Evolutionary conservation across 1,140 invertebrate genomes (phyloP), one percentile per base, ranked within the genome.

Genomic region (Calliphora vicina): DNA sequence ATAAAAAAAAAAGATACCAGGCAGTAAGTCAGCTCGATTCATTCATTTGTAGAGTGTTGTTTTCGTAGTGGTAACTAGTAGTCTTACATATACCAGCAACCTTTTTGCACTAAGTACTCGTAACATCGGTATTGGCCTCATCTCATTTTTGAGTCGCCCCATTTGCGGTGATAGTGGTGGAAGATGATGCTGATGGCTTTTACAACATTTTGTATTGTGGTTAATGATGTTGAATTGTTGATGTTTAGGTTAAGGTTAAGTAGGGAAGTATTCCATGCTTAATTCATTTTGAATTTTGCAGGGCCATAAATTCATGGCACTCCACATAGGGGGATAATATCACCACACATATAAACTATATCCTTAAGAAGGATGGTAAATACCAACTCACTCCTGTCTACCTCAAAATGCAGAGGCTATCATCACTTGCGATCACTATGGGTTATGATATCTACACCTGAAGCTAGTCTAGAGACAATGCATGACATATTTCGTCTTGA

Each of bases 211-310:
- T 45, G 13, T 20, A 43, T 78, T 78, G 74, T 78, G 9, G 3
- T n/a, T 76, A 76, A 76, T 76, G 73, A 42, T 78, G 74, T 43
- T 78, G 74, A 78, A 78, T 43, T 78, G 29, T 78, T 78, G 74
- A 42, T 25, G 74, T 78, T 78, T 78, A 78, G 74, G 74, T 78
- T 45, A 78, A 78, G 74, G 74, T 26, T 78, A 45, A 78, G 17
- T 20, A 43, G n/a, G 42, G 61, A 67, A 67, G 61, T 67, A 23
- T 17, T 17, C 50, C 17, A 17, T 26, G 25, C 13, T 26, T 12
- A 73, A 73, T 73, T n/a, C n/a, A n/a, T n/a, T n/a, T n/a, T n/a
- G n/a, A n/a, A n/a, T n/a, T n/a, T n/a, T n/a, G n/a, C n/a, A n/a
- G n/a, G n/a, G n/a, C n/a, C n/a, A n/a, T n/a, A n/a, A n/a, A n/a